Evolutionary conservation across 1,140 invertebrate species (phyloP).

Genomic region (Pissodes strobi): DNA sequence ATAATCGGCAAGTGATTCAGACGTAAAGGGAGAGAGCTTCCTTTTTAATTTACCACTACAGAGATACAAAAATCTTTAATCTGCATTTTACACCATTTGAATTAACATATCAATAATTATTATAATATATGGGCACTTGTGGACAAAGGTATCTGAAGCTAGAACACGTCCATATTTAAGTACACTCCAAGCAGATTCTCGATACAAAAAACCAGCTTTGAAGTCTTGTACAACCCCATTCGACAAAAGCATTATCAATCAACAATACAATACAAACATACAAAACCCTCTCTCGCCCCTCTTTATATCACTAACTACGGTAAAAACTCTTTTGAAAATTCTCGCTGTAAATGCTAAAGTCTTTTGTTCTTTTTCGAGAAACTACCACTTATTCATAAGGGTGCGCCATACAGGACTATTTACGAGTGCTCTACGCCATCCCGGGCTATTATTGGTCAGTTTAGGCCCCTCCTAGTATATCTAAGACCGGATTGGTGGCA

Average conservation of each 20-base stretch:
- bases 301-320: neutral
- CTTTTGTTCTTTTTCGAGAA: slow-evolving; percentile 34
- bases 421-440: slow-evolving; percentile 13
- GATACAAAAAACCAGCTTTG: neutral
- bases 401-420: slow-evolving; percentile 30
- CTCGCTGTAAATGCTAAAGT: slow-evolving; percentile 13
- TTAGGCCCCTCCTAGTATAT: slow-evolving; percentile 38
- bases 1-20: no score
- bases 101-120: neutral
- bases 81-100: no score
- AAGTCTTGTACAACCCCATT: neutral
- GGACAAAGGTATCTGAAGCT: neutral
- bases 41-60: no score
- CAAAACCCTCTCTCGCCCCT: slow-evolving; percentile 24
- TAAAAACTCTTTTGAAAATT: slow-evolving; percentile 16
- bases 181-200: neutral
- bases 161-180: neutral
- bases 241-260: slow-evolving; percentile 28
- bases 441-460: slow-evolving; percentile 38
- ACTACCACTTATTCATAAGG: slow-evolving; percentile 36
- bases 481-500: slow-evolving; percentile 42
- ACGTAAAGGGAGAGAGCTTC: no score
- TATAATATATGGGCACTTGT: no score
- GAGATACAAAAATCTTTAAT: no score
- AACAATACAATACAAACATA: slow-evolving; percentile 31